These are phyloP conservation scores for Heliconius hermathena DNA, from an alignment of 1,140 invertebrate genomes.

Conservation along the genomic window DNA sequence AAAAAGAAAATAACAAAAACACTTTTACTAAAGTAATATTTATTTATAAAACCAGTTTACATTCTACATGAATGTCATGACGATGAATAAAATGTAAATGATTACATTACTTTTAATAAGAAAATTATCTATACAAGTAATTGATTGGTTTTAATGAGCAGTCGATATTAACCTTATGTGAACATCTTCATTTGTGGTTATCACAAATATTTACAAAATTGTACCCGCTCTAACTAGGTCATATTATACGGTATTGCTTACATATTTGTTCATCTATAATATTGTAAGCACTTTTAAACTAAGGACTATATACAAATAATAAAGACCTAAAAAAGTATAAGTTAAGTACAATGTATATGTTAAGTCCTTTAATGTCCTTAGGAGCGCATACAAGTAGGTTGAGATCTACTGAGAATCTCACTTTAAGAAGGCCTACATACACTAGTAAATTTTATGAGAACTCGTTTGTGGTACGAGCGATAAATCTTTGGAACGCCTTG, in stretches of 20 bases:
- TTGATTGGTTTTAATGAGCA: no score
- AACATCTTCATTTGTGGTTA: not conserved
- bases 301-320: no score
- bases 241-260: not conserved
- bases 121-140: not conserved
- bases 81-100: conserved; percentile 1
- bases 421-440: no score
- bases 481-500: no score
- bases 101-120: conserved; percentile 4
- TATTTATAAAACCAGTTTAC: not conserved
- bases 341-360: not conserved
- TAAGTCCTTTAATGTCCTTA: not conserved
- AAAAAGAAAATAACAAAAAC: not conserved
- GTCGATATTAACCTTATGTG: not conserved
- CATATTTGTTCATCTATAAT: not conserved
- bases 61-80: conserved; percentile 1
- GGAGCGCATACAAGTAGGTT: no score
- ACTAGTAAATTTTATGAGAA: no score
- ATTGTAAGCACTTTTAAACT: no score
- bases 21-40: not conserved
- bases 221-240: no score
- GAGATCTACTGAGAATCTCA: no score
- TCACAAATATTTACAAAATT: not conserved
- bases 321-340: no score
- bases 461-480: no score